Evolutionary conservation across 2,113 vertebrate species (phyloP), one percentile per base, ranked within the genome.

Genomic region (Orthonyx spaldingii): DNA sequence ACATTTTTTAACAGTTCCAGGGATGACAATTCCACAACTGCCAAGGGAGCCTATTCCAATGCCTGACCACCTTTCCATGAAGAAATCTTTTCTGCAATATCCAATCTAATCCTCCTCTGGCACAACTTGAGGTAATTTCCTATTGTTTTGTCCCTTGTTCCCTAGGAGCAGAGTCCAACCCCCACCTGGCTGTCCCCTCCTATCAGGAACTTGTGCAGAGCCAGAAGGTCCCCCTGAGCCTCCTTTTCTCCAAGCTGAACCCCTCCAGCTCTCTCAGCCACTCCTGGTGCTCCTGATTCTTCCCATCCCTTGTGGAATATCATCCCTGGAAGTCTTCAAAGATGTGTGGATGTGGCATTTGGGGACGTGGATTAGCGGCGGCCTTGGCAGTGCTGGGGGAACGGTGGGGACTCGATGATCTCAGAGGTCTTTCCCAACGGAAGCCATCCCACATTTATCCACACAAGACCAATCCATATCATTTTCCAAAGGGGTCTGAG

Each of bases 331-430:
- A 47, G n/a, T 3, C 24, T 3, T 55, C 20, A 39, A 41, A 15
- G 26, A 55, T 2, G 20, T 30, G 49, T 41, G 49, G 49, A 17
- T 63, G n/a, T 41, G 24, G 28, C 41, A 63, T 61, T 21, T 55
- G 56, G n/a, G 74, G 41, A 70, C 0, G 0, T 20, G n/a, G n/a
- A 46, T n/a, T 5, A 30, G n/a, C 33, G 47, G 33, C 4, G 22
- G 47, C 13, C n/a, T 39, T 47, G 47, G 39, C 56, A 47, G 23
- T 6, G 19, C 19, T 53, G 24, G 10, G 4, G 8, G 23, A 57
- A 66, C 0, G 0, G 10, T 0, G 59, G 28, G 19, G 10, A 55
- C 6, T 21, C 3, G 0, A 33, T 18, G 16, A 63, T 12, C 30
- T 47, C 56, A 47, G 49, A 55, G n/a, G 4, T n/a, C 30, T 41